phyloP scores from a whole-genome alignment of 2,113 vertebrate species.

The Herpetotheres cachinnans region DNA sequence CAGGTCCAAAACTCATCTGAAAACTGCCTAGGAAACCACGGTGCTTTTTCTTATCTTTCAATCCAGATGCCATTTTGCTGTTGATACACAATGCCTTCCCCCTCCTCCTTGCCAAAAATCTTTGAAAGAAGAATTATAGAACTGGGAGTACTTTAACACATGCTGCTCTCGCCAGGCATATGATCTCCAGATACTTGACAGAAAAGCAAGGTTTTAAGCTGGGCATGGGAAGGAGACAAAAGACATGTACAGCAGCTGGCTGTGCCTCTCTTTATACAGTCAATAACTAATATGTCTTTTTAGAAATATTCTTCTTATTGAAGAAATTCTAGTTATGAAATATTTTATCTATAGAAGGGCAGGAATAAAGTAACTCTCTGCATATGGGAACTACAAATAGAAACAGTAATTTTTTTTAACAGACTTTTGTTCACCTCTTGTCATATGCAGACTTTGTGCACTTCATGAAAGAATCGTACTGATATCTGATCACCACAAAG shows the following conservation, averaged over 20 bases:
- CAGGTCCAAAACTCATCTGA: not conserved
- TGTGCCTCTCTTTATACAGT: not conserved
- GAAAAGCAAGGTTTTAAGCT: not conserved
- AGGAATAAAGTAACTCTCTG: not conserved
- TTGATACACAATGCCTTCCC: not conserved
- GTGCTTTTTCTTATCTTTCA: not conserved
- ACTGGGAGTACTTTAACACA: not conserved
- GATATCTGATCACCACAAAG: not conserved
- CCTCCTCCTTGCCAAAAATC: not conserved
- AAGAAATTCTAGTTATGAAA: not conserved
- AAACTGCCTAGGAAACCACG: not conserved
- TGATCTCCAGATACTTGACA: not conserved
- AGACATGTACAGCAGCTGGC: not conserved
- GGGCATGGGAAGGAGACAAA: not conserved
- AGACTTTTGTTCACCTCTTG: not conserved
- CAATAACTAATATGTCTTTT: not conserved
- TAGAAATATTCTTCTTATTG: not conserved
- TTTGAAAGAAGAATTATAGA: not conserved
- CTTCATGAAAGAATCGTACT: not conserved
- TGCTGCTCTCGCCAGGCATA: not conserved
- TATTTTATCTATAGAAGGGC: not conserved
- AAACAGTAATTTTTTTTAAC: not conserved
- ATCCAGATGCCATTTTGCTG: not conserved
- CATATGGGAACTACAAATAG: not conserved
- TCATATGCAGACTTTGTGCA: not conserved